Evolutionary conservation across 2,113 vertebrate species (phyloP).

Genomic region (Opisthocomus hoazin): DNA sequence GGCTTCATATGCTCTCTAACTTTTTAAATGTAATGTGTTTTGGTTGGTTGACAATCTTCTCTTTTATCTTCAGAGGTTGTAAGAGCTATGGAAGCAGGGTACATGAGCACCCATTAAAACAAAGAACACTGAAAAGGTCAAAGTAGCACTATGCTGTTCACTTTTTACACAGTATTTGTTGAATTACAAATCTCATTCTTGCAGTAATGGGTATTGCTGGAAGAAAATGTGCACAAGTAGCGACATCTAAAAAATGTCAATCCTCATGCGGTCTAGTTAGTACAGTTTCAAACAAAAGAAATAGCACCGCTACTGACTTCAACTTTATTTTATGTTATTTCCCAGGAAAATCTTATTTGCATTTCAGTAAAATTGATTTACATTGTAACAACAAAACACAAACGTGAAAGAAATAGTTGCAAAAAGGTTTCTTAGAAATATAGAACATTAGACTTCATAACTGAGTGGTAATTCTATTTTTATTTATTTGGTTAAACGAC

Average conservation of each 20-base stretch:
- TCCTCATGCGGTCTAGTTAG: slow-evolving; percentile 11
- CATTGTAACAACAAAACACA: background rate
- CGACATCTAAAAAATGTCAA: background rate
- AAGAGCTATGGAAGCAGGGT: background rate
- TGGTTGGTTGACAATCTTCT: background rate
- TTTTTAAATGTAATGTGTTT: background rate
- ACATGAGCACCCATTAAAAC: background rate
- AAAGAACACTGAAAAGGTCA: slow-evolving; percentile 37
- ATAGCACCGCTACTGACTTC: background rate
- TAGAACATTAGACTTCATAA: background rate
- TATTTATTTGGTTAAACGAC: background rate
- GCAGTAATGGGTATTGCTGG: background rate
- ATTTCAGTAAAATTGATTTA: background rate
- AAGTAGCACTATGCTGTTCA: background rate
- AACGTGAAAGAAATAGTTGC: background rate
- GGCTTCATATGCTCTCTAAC: background rate
- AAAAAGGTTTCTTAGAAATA: background rate
- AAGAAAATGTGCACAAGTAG: slow-evolving; percentile 7
- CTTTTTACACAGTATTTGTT: slow-evolving; percentile 5
- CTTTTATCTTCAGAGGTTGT: background rate
- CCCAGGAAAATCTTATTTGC: background rate
- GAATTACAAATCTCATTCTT: slow-evolving; percentile 33
- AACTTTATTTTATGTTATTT: background rate
- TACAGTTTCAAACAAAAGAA: background rate
- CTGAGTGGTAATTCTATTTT: background rate